phyloP scores from a whole-genome alignment of 2,797 vertebrate species.

The Acanthurus tractus region DNA sequence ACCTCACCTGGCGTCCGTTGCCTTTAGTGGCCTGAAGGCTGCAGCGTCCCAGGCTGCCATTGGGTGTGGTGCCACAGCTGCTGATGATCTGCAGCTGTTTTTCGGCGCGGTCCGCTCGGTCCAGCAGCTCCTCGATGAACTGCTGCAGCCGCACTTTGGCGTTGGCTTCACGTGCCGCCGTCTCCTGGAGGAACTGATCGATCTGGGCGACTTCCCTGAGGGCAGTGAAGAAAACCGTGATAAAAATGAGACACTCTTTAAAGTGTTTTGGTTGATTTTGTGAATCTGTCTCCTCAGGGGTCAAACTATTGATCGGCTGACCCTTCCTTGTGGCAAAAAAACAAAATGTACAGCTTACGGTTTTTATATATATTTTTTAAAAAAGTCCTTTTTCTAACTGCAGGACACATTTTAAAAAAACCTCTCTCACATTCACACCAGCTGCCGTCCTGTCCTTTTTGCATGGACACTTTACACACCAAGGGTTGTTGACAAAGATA shows the following conservation, averaged over 20 bases:
- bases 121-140: slow-evolving; percentile 98
- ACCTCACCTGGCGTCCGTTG: slow-evolving; percentile 84
- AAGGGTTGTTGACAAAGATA: slow-evolving; percentile 23
- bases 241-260: slow-evolving; percentile 14
- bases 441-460: slow-evolving; percentile 26
- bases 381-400: neutral
- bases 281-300: neutral
- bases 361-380: no score
- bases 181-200: slow-evolving; percentile 98
- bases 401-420: neutral
- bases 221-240: neutral
- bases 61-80: slow-evolving; percentile 95
- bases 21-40: slow-evolving; percentile 90
- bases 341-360: no score
- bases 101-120: slow-evolving; percentile 95
- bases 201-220: slow-evolving; percentile 96
- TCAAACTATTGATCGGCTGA: no score
- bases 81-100: slow-evolving; percentile 99
- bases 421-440: slow-evolving; percentile 22
- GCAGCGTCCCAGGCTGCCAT: slow-evolving; percentile 93
- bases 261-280: neutral
- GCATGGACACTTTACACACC: neutral
- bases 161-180: slow-evolving; percentile 94
- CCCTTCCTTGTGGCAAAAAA: no score
- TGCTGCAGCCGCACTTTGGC: slow-evolving; percentile 97